Evolutionary conservation across 2,888 invertebrate genomes (phyloP).

Genomic region (Ochropleura leucogaster): DNA sequence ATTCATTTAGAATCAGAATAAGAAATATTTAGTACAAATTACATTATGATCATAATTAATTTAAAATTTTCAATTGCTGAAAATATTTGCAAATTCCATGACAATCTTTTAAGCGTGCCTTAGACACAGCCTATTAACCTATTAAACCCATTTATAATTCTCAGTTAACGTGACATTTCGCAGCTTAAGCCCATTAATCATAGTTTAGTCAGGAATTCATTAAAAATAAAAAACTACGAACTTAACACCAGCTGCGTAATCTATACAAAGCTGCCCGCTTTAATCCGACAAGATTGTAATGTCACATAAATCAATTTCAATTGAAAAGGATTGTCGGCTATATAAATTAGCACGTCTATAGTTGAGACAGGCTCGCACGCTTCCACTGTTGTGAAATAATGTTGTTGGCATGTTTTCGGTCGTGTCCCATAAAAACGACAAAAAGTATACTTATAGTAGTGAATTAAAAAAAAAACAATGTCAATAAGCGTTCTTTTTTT

Average conservation of each 20-base stretch:
- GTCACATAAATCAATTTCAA: slow-evolving; percentile 75
- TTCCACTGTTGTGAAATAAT: slow-evolving; percentile 54
- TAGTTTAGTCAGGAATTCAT: slow-evolving; percentile 61
- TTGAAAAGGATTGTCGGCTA: slow-evolving; percentile 65
- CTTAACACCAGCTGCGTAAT: slow-evolving; percentile 61
- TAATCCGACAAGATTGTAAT: slow-evolving; percentile 66
- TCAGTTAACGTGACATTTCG: slow-evolving; percentile 38
- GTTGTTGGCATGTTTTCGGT: slow-evolving; percentile 20
- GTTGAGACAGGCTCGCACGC: slow-evolving; percentile 57
- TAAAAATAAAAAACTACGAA: slow-evolving; percentile 60
- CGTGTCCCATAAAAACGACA: background rate
- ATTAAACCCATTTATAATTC: slow-evolving; percentile 30
- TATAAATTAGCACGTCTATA: slow-evolving; percentile 69
- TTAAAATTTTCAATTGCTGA: background rate
- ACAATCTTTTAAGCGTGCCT: background rate
- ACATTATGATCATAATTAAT: too few relatives aligned
- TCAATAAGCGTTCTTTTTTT: background rate
- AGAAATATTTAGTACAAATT: too few relatives aligned
- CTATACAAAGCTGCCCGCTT: slow-evolving; percentile 63
- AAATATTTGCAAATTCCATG: background rate
- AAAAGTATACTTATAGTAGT: background rate
- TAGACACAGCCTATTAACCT: slow-evolving; percentile 23
- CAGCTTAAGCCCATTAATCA: slow-evolving; percentile 55
- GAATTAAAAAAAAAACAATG: background rate
- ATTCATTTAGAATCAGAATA: too few relatives aligned